Evolutionary conservation across 2,888 invertebrate genomes (phyloP), one percentile per base, ranked within the genome.

Genomic region (Meliscaeva auricollis): DNA sequence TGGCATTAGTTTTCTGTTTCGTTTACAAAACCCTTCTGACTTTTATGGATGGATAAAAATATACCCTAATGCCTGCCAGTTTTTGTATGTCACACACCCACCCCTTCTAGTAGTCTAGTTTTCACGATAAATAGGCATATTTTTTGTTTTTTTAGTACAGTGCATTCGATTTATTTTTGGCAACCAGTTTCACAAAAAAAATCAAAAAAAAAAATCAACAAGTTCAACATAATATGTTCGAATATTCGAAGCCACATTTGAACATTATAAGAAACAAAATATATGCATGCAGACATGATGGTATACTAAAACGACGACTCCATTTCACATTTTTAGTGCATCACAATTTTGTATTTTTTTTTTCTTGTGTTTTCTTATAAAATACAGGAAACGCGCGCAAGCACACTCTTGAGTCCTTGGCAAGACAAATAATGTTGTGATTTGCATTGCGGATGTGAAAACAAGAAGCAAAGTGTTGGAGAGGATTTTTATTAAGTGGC

Each of bases 401-500:
- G 69, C 38, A 64, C 44, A 77, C 66, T 72, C 58, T 52, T 60
- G 72, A 77, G 54, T 73, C 64, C 68, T 77, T 82, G 82, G 82
- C 72, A 77, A 58, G 56, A 50, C 72, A 66, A 77, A 77, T 82
- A 82, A 82, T 77, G 77, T 77, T 82, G 82, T 82, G 77, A 82
- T 82, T 82, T 77, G 82, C 82, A 82, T 82, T 82, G 82, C 72
- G 60, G 77, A 77, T 72, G 72, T 77, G 82, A 72, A 77, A 82
- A 82, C 82, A 77, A 73, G 77, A 54, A 77, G 72, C 50, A 72
- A 48, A 72, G 70, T 72, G 46, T 58, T 44, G 11, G 50, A 46
- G 52, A 44, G 66, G 66, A 68, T 72, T 82, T 77, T 77, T 82
- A 77, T 82, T 77, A 77, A 77, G 82, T 82, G 82, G 68, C 77